Evolutionary conservation across 2,888 invertebrate genomes (phyloP), one percentile per base, ranked within the genome.

Genomic region (Mythimna lalbum): DNA sequence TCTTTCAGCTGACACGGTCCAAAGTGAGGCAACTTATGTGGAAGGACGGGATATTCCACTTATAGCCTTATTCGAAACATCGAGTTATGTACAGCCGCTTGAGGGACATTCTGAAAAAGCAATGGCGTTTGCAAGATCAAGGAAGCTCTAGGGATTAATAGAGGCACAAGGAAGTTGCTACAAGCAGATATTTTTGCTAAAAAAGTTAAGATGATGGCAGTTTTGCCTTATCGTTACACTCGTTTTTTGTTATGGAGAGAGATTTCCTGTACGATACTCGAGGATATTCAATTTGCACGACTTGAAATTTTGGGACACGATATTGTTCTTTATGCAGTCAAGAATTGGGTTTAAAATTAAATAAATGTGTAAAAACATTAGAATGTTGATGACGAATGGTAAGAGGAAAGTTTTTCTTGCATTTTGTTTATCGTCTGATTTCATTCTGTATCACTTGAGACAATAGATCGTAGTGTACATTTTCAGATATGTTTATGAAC

Each of bases 111-210:
- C 56, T 73, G 59, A 59, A 71, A 68, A 73, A 76, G 74, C 69
- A 83, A 83, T 62, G 84, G 59, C 9, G 47, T 72, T 68, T 53
- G 62, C 33, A 63, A 80, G 64, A 80, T 78, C 55, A 47, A 62
- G 65, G 64, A 39, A 78, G 19, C 81, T 63, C 81, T 39, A 17
- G 78, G 78, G 81, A 81, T 71, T 83, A 81, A 80, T 73, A 78
- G 27, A 56, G 49, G 36, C 47, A 64, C 53, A 76, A 63, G 60
- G 39, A 73, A 83, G 61, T 63, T 69, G 66, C 12, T 68, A 55
- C n/a, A 53, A 57, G 63, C 23, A 63, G 59, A 59, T 67, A 61
- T 72, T 68, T 68, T 69, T 50, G 27, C 21, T 14, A 53, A 55
- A 52, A 53, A 79, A 76, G 56, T 66, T 66, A 53, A 61, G 59